Conservation (phyloP, 2,888 invertebrate genomes). For the Aquatica leii region DNA sequence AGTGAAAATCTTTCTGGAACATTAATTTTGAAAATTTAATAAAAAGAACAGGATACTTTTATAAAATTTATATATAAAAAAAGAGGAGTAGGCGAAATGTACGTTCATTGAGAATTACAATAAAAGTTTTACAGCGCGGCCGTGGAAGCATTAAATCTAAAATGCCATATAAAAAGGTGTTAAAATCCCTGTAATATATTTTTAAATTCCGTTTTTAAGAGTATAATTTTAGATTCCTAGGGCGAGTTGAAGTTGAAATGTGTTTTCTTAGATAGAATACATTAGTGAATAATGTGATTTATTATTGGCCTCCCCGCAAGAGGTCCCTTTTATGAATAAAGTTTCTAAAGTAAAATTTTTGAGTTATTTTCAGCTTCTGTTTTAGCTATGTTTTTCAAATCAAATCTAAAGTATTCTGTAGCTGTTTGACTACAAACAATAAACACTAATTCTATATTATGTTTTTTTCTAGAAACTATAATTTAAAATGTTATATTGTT, state of each 20-base stretch:
- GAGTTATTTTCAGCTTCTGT: too few relatives aligned
- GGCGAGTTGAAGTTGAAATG: conserved; percentile 27
- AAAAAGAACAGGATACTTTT: conserved; percentile 1
- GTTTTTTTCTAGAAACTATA: too few relatives aligned
- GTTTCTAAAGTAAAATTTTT: conserved; percentile 18
- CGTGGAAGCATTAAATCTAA: conserved; percentile 33
- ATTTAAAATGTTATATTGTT: too few relatives aligned
- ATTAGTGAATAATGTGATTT: conserved; percentile 30
- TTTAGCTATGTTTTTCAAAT: too few relatives aligned
- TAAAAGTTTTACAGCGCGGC: conserved; percentile 33
- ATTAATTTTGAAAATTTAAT: conserved; percentile 10
- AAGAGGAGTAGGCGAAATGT: conserved; percentile 3
- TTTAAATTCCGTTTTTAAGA: conserved; percentile 27
- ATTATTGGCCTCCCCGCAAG: conserved; percentile 20
- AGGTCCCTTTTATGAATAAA: conserved; percentile 27
- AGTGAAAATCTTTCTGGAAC: background rate
- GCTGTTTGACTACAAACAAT: too few relatives aligned
- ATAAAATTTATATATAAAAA: conserved; percentile 4
- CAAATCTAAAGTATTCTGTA: too few relatives aligned
- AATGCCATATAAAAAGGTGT: conserved; percentile 39
- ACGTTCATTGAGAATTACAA: conserved; percentile 22
- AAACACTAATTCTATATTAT: too few relatives aligned
- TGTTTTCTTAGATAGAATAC: conserved; percentile 32
- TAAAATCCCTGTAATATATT: conserved; percentile 36
- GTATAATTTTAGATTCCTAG: conserved; percentile 28